A percentile compares a stretch with the other conserved stretches of the same genome.
Conservation (phyloP, 1,140 invertebrate genomes). For the Trinorchestia longiramus region DNA sequence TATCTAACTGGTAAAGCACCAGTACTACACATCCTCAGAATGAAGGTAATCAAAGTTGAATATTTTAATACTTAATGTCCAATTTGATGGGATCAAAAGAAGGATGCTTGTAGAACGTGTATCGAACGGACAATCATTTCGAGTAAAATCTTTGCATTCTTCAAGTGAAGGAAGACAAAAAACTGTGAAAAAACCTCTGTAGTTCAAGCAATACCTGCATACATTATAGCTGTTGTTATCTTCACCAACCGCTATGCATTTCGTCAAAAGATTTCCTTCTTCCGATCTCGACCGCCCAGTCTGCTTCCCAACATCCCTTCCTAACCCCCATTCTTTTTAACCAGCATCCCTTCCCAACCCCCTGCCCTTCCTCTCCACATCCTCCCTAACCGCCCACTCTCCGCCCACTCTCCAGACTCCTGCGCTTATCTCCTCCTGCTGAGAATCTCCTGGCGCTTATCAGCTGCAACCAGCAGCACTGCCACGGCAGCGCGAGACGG, state of each 20-base stretch:
- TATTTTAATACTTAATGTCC: too few species aligned
- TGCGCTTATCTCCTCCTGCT: conserved; percentile 63
- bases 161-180: too few species aligned
- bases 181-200: too few species aligned
- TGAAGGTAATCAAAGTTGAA: too few species aligned
- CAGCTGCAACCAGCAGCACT: background rate
- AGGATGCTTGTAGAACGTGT: too few species aligned
- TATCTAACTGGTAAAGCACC: too few species aligned
- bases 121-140: too few species aligned
- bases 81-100: too few species aligned
- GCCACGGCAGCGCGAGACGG: background rate
- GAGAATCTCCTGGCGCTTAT: conserved; percentile 13
- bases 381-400: background rate
- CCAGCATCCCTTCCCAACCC: conserved; percentile 69
- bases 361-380: conserved; percentile 67
- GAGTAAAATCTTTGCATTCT: too few species aligned
- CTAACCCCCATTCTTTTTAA: background rate
- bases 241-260: background rate
- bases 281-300: background rate
- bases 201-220: background rate
- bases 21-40: too few species aligned
- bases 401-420: conserved; percentile 23
- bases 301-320: background rate
- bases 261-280: too few species aligned
- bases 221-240: background rate